Base-by-base conservation (phyloP, 2,888 invertebrate species). In the Thymelicus sylvestris region DNA sequence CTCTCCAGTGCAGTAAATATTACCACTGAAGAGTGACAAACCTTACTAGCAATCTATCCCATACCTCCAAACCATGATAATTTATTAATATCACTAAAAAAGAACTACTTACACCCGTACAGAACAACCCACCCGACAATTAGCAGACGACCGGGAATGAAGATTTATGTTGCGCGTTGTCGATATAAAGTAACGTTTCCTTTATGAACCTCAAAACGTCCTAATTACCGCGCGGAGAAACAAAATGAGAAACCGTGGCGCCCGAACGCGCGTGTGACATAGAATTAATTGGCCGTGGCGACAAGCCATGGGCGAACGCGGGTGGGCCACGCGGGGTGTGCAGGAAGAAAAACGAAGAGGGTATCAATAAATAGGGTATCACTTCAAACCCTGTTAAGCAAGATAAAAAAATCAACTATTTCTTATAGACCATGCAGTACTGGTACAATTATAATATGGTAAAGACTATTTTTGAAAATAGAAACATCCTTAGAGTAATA, bases 191-290 rank as follows among this genome's bases (percentile, higher is more conserved):
- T 91, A 91, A 91, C 90, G 88, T 83, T 93, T 92, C 92, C 93
- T 92, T 93, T 92, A 93, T 91, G 91, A 93, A 89, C 90, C 90
- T 93, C 92, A 92, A 91, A 93, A 93, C 91, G 92, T 93, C 93
- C 93, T 93, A 93, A 93, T 93, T 93, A 93, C 93, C 89, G 90
- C 89, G 89, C 91, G 88, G 89, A 86, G 82, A 85, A 85, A 86
- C 89, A 90, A 91, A 90, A 90, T 86, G 87, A 91, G 85, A 79
- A 89, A 83, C 82, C 80, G 90, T 86, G 91, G 91, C 91, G 90
- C 91, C 91, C 91, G 90, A 91, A 91, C 90, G 91, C 90, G 91
- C 83, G 84, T 91, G 90, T 91, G 91, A 91, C 91, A 91, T 90
- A 84, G 89, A 88, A 91, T 91, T 91, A 91, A 91, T 91, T 90